Percentiles rank a stretch among this genome's conserved stretches.
These are phyloP conservation scores for Zoroaster sp. DNA, from an alignment of 53 echinoderm and acorn worm genomes.

Conservation along the genomic window DNA sequence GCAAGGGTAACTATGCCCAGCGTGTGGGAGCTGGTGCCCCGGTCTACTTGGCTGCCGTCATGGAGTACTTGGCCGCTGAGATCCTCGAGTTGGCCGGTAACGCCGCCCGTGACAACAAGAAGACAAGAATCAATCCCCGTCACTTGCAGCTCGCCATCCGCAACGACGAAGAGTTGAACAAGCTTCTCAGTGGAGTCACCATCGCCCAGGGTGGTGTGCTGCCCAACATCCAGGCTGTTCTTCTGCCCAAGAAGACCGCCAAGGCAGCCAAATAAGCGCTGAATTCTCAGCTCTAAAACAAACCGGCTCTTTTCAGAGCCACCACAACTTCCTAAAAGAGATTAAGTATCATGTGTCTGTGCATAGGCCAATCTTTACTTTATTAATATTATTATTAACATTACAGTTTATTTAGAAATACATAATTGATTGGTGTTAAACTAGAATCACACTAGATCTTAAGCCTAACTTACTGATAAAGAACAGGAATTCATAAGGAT, in stretches of 20 bases:
- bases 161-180: slow-evolving; percentile 90
- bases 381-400: neutral
- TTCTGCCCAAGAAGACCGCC: slow-evolving; percentile 85
- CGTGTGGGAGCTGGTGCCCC: slow-evolving; percentile 88
- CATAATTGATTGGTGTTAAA: no score
- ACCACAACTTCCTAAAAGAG: slow-evolving; percentile 68
- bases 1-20: slow-evolving; percentile 83
- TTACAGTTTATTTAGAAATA: neutral
- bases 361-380: no score
- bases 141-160: slow-evolving; percentile 91
- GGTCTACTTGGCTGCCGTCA: slow-evolving; percentile 85
- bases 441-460: no score
- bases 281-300: slow-evolving; percentile 62
- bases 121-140: slow-evolving; percentile 88
- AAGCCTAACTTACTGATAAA: no score
- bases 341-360: no score
- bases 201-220: slow-evolving; percentile 90
- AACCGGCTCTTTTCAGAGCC: slow-evolving; percentile 79
- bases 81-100: slow-evolving; percentile 96
- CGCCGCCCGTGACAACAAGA: slow-evolving; percentile 97
- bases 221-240: slow-evolving; percentile 95
- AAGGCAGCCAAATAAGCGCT: slow-evolving; percentile 74
- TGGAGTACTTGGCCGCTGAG: slow-evolving; percentile 87
- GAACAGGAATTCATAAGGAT: no score
- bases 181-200: slow-evolving; percentile 56